A percentile compares a stretch with the other conserved stretches of the same genome.
Evolutionary conservation across 2,797 vertebrate genomes (phyloP).

Genomic region (Pseudochirops corinnae): DNA sequence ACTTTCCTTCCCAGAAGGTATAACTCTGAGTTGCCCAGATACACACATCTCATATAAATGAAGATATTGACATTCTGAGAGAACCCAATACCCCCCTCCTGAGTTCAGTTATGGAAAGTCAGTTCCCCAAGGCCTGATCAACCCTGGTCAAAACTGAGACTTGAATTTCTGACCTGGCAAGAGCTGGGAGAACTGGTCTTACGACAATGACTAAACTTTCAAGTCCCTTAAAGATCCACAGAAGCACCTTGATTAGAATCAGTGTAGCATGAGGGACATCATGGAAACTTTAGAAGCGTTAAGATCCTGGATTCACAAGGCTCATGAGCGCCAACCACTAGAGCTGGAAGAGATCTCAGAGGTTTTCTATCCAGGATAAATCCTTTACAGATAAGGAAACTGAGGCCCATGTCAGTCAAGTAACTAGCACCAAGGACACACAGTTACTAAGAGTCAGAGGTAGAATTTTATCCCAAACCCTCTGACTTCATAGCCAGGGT

Average conservation of each 20-base stretch:
- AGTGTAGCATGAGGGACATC: neutral
- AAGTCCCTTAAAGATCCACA: neutral
- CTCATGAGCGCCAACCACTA: neutral
- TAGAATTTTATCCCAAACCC: no score
- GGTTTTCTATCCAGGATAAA: no score
- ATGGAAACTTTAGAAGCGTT: neutral
- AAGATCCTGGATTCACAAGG: neutral
- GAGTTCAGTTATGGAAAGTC: neutral
- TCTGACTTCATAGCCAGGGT: no score
- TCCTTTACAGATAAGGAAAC: no score
- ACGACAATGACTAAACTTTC: neutral
- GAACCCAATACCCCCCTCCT: neutral
- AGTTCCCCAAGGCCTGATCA: slow-evolving; percentile 9
- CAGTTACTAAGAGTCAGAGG: no score
- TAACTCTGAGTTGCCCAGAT: slow-evolving; percentile 10
- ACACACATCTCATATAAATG: neutral
- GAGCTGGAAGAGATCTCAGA: neutral
- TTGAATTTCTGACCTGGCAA: neutral
- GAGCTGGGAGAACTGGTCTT: slow-evolving; percentile 13
- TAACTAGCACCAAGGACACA: no score
- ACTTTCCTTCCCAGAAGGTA: neutral
- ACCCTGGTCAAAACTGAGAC: slow-evolving; percentile 3
- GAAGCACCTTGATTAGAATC: neutral
- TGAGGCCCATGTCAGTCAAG: no score
- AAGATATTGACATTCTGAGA: slow-evolving; percentile 8